Conservation (phyloP, 2,113 vertebrate genomes). For the Electrona antarctica region DNA sequence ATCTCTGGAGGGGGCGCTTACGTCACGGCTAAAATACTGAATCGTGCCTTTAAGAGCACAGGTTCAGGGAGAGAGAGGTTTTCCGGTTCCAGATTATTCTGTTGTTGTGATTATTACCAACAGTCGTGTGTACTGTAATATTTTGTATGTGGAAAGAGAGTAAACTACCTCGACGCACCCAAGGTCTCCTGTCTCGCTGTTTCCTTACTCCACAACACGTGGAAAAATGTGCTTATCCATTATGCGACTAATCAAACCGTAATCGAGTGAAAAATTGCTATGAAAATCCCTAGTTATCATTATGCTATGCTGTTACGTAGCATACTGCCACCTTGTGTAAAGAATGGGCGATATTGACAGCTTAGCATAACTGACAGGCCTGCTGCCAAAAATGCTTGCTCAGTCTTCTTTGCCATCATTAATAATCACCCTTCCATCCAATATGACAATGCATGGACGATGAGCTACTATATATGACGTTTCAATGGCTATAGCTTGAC, state of each 20-base stretch:
- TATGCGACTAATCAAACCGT: too few species aligned
- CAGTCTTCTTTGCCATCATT: constrained; percentile 30
- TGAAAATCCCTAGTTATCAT: constrained; percentile 8
- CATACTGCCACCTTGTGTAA: constrained; percentile 31
- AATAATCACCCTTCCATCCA: constrained; percentile 12
- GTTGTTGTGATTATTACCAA: too few species aligned
- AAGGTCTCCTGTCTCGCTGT: not conserved
- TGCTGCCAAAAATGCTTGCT: constrained; percentile 18
- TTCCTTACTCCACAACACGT: not conserved
- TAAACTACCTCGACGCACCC: too few species aligned
- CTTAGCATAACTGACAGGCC: constrained; percentile 39
- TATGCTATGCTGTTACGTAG: not conserved
- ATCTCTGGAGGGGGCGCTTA: too few species aligned
- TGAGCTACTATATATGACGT: constrained; percentile 40
- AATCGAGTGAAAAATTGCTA: too few species aligned
- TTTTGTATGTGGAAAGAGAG: too few species aligned
- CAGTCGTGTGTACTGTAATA: too few species aligned
- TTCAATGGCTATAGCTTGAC: constrained; percentile 56
- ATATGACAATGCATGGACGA: constrained; percentile 53
- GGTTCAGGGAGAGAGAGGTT: too few species aligned
- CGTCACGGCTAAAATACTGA: too few species aligned
- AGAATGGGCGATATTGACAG: constrained; percentile 16
- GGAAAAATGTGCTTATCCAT: too few species aligned
- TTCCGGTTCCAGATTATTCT: too few species aligned
- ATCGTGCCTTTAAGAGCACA: too few species aligned